These are phyloP conservation scores for Dendrolimus kikuchii DNA, from an alignment of 1,140 invertebrate species.

Conservation along the genomic window DNA sequence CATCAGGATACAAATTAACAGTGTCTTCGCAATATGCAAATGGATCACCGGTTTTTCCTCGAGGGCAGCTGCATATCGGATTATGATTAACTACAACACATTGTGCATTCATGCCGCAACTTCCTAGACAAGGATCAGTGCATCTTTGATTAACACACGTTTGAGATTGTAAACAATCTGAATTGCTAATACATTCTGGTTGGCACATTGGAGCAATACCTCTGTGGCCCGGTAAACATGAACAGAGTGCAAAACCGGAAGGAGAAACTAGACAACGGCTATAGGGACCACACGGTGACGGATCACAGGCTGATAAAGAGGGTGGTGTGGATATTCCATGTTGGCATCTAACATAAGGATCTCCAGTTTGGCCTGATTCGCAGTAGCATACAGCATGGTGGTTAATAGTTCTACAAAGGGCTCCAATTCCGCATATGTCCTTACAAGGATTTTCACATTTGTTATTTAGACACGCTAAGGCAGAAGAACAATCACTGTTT, in stretches of 20 bases:
- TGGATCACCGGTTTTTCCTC: constrained; percentile 85
- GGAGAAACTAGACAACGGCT: constrained; percentile 81
- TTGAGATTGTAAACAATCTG: constrained; percentile 83
- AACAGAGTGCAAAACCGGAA: constrained; percentile 83
- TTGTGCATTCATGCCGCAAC: constrained; percentile 81
- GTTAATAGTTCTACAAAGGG: constrained; percentile 83
- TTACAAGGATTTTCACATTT: constrained; percentile 86
- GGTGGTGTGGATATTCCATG: constrained; percentile 58
- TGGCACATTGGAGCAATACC: constrained; percentile 86
- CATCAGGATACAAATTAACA: constrained; percentile 54
- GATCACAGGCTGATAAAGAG: constrained; percentile 75
- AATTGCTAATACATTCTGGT: constrained; percentile 86
- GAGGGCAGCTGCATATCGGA: constrained; percentile 84
- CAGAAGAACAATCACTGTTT: constrained; percentile 81
- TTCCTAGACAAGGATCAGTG: constrained; percentile 83
- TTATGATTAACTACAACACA: constrained; percentile 88
- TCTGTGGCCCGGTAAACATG: constrained; percentile 84
- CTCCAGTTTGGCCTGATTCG: constrained; percentile 79
- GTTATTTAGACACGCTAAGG: constrained; percentile 82
- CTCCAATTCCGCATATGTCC: constrained; percentile 83
- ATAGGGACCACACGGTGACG: constrained; percentile 86
- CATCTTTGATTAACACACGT: constrained; percentile 87
- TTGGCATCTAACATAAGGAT: constrained; percentile 85
- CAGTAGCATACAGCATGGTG: constrained; percentile 87
- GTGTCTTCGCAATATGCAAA: constrained; percentile 80